Base-by-base conservation (phyloP, 2,888 invertebrate genomes). In the Branchellion lobata region DNA sequence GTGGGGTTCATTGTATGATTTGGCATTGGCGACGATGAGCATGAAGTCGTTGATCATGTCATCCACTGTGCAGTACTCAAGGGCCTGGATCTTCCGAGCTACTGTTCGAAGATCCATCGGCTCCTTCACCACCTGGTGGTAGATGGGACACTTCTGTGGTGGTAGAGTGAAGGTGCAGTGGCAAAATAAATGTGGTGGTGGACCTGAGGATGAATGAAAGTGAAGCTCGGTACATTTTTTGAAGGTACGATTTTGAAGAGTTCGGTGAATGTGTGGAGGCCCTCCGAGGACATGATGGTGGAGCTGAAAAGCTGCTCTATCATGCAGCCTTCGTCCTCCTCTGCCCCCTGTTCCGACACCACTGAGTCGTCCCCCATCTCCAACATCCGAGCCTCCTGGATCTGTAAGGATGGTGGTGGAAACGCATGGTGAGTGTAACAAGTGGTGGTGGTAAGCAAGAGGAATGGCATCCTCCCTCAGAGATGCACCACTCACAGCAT, bases 21-120 rank as follows among this genome's bases (percentile, higher is more conserved):
- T 96, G 0, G 98, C 98, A 88, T 99, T 99, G 83, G 93, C 92
- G 73, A 94, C 93, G 93, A 99, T 94, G 78, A 94, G 89, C 82
- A 92, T 87, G 57, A 99, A 88, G 89, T 99, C 98, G 82, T 92
- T 92, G 87, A 96, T 96, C 90, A 99, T 90, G 79, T 96, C 95
- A 71, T 89, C 89, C 51, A 98, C 87, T 82, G 89, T 91, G 0
- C 90, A 89, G 86, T 98, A 99, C 79, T 93, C 92, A 78, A 91
- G 92, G 81, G 91, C 91, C 87, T 93, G 94, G 78, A 98, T 94
- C 88, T 94, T 95, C 80, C 92, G 92, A 0, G 96, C 97, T 79
- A 99, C 95, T 81, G 92, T 92, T 88, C 95, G 94, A 84, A 99
- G 88, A 88, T 99, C 99, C 82, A 99, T 94, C 0, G 99, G 99